Conservation (phyloP, 2,888 invertebrate species). For the Patella depressa region DNA sequence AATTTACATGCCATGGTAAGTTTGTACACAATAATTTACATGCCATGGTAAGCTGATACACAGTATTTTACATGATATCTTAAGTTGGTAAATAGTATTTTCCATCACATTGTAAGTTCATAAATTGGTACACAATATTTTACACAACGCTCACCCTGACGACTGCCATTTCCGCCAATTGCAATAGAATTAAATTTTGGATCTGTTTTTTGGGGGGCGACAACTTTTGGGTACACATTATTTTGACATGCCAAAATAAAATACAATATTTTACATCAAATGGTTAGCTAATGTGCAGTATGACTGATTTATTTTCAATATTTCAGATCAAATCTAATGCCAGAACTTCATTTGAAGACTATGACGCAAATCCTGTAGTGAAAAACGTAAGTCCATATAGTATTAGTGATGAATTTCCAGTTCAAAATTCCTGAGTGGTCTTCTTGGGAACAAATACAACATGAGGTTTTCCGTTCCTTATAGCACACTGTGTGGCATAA, state of each 20-base stretch:
- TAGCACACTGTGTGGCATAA: too few species aligned
- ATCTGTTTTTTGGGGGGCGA: too few species aligned
- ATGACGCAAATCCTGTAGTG: constrained; percentile 77
- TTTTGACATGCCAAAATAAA: constrained; percentile 84
- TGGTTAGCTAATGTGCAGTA: constrained; percentile 72
- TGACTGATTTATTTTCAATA: background rate
- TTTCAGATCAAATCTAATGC: constrained; percentile 68
- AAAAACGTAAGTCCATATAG: constrained; percentile 74
- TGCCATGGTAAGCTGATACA: constrained; percentile 87
- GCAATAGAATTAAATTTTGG: background rate
- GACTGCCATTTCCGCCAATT: background rate
- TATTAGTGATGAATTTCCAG: background rate
- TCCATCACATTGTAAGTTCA: background rate
- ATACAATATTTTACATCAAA: constrained; percentile 89
- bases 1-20: background rate
- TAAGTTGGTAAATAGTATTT: constrained; percentile 50
- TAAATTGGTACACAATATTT: too few species aligned
- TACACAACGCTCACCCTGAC: background rate
- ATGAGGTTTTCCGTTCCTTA: too few species aligned
- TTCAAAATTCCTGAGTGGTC: background rate
- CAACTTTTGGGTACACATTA: too few species aligned
- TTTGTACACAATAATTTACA: background rate
- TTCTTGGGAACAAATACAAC: too few species aligned
- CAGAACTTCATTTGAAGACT: constrained; percentile 75
- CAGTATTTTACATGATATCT: constrained; percentile 90